Evolutionary conservation across 1,140 invertebrate genomes (phyloP).

Genomic region (Cardiocondyla obscurior): DNA sequence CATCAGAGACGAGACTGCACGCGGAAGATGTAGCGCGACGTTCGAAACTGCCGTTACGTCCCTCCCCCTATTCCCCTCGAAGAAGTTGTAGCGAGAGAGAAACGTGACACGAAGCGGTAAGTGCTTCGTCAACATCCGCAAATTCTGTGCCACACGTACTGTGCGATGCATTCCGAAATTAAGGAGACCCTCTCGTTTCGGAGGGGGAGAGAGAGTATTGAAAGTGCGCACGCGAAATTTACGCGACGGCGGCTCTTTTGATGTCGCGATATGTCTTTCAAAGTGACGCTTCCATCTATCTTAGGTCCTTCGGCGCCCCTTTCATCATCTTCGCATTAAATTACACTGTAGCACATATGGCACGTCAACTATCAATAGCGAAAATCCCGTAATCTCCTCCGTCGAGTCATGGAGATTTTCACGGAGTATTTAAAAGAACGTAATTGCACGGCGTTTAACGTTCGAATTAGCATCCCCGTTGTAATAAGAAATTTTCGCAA

Average conservation of each 20-base stretch:
- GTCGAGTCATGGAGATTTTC: neutral
- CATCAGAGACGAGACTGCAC: constrained; percentile 39
- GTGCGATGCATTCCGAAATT: constrained; percentile 61
- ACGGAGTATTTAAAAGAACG: neutral
- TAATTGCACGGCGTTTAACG: constrained; percentile 3
- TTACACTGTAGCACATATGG: neutral
- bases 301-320: neutral
- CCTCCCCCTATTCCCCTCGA: no score
- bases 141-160: constrained; percentile 60
- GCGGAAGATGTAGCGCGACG: constrained; percentile 24
- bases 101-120: constrained; percentile 69
- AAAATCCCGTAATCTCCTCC: constrained; percentile 1
- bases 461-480: constrained; percentile 28
- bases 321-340: constrained; percentile 47
- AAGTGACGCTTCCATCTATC: neutral
- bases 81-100: constrained; percentile 49
- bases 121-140: constrained; percentile 73
- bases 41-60: constrained; percentile 44
- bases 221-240: constrained; percentile 36
- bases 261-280: constrained; percentile 26
- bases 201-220: constrained; percentile 31
- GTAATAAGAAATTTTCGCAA: constrained; percentile 20
- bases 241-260: constrained; percentile 33
- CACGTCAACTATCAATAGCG: neutral
- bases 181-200: constrained; percentile 27